Evolutionary conservation across 2,113 vertebrate species (phyloP), one percentile per base, ranked within the genome.

Genomic region (Podarcis muralis): DNA sequence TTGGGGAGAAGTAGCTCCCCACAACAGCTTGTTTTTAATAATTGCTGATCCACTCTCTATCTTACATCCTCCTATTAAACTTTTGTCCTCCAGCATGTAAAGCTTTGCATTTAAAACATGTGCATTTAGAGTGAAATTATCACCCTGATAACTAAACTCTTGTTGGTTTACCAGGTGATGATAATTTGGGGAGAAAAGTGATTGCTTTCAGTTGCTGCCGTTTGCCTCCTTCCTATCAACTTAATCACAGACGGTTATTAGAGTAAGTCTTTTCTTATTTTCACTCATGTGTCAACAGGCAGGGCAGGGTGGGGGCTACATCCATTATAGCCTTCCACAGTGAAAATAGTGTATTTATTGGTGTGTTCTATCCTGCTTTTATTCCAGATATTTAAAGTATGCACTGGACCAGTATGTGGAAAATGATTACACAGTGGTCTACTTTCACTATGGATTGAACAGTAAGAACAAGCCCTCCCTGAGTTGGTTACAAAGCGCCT

Each of bases 201-300:
- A 95, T 99, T 81, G 94, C 94, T 5, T 99, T 98, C 95, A 98
- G 98, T 91, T 98, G 98, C 95, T 98, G 97, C 92, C 96, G 95
- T 88, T 92, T 98, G 95, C 98, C 98, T 1, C 98, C 98, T 0
- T 98, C 96, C 0, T 96, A 98, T 69, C 96, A 99, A 94, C 97
- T 98, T 84, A 97, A 98, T 96, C 98, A 98, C 92, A 97, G 87
- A 25, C 96, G 96, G 4, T 95, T 99, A 35, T 96, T 98, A 15
- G 96, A 98, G 98, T 99, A 92, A 95, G 98, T 96, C 16, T 77
- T 65, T 77, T 22, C n/a, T 16, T 53, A 59, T 2, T 30, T 80
- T 57, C 27, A 80, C 25, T 57, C 43, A n/a, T 57, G 27, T 57
- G 27, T 7, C 22, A 32, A 71, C 9, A 27, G 22, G 6, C 48